Conservation (phyloP, 2,797 vertebrate species). For the Enteromius fasciolatus region DNA sequence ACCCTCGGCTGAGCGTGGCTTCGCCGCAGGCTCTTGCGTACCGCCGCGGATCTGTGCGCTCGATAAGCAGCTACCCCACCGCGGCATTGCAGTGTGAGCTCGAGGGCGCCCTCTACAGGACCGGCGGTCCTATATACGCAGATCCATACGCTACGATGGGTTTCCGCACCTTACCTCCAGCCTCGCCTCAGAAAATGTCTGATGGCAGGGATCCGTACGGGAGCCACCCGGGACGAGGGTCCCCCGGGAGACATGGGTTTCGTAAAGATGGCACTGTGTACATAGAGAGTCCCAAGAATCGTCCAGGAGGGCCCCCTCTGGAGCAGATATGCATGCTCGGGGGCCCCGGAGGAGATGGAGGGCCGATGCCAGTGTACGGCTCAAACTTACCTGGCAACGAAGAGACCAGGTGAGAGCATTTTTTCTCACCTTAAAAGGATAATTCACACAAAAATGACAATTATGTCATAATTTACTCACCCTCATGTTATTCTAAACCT, state of each 20-base stretch:
- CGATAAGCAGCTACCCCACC: slow-evolving; percentile 91
- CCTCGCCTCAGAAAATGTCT: slow-evolving; percentile 91
- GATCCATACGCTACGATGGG: slow-evolving; percentile 75
- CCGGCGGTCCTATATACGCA: slow-evolving; percentile 80
- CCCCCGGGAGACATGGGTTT: slow-evolving; percentile 89
- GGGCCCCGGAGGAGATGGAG: slow-evolving; percentile 70
- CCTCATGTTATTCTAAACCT: not conserved
- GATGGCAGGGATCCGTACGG: slow-evolving; percentile 86
- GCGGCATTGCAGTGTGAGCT: slow-evolving; percentile 91
- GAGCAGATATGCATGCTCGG: slow-evolving; percentile 89
- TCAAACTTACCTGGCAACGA: slow-evolving; percentile 87
- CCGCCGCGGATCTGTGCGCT: slow-evolving; percentile 88
- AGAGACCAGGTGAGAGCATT: slow-evolving; percentile 85
- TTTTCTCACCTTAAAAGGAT: not conserved
- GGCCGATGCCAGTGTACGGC: slow-evolving; percentile 73
- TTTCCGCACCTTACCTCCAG: slow-evolving; percentile 84
- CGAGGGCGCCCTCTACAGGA: slow-evolving; percentile 89
- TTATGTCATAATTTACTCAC: not conserved
- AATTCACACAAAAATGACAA: not conserved
- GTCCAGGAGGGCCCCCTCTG: slow-evolving; percentile 65
- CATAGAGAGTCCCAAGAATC: slow-evolving; percentile 86
- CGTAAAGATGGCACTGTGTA: slow-evolving; percentile 92
- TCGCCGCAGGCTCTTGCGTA: slow-evolving; percentile 90
- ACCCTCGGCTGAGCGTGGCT: slow-evolving; percentile 88
- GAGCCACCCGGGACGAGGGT: slow-evolving; percentile 86